These are phyloP conservation scores for Campoplex nolae DNA, from an alignment of 2,888 invertebrate genomes.

Conservation along the genomic window DNA sequence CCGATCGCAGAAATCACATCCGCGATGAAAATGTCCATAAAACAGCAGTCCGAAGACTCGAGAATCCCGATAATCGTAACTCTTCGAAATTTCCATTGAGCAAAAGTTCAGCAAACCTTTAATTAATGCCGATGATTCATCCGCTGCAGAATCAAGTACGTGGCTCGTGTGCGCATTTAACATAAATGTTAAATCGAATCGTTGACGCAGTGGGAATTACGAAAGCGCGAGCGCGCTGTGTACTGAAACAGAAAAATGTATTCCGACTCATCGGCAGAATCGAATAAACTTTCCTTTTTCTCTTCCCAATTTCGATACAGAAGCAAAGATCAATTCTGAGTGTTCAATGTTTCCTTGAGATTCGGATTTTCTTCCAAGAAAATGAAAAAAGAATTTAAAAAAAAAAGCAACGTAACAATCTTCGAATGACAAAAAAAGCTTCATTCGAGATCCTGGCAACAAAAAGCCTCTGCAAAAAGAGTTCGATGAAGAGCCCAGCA, in stretches of 20 bases:
- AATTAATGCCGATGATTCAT: conserved; percentile 26
- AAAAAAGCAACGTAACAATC: not conserved
- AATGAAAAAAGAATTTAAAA: not conserved
- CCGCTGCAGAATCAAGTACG: not conserved
- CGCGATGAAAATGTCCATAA: not conserved
- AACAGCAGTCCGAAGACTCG: not conserved
- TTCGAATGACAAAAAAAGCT: not conserved
- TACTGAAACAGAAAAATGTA: not conserved
- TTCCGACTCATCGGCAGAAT: not conserved
- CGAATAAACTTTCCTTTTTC: not conserved
- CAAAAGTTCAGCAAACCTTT: conserved; percentile 21
- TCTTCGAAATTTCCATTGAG: not conserved
- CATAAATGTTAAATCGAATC: conserved; percentile 3
- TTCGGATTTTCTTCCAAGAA: not conserved
- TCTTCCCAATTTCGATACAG: not conserved
- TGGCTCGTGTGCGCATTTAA: not conserved
- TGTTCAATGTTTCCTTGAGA: not conserved
- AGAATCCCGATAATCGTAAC: not conserved
- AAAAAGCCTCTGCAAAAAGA: not conserved
- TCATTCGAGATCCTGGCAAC: not conserved
- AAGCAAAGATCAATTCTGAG: not conserved
- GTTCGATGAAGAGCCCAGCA: not conserved
- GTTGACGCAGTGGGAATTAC: not conserved
- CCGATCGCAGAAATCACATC: not conserved
- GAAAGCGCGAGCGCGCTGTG: not conserved